phyloP scores from a whole-genome alignment of 1,140 invertebrate genomes.

The Drosophila azteca region DNA sequence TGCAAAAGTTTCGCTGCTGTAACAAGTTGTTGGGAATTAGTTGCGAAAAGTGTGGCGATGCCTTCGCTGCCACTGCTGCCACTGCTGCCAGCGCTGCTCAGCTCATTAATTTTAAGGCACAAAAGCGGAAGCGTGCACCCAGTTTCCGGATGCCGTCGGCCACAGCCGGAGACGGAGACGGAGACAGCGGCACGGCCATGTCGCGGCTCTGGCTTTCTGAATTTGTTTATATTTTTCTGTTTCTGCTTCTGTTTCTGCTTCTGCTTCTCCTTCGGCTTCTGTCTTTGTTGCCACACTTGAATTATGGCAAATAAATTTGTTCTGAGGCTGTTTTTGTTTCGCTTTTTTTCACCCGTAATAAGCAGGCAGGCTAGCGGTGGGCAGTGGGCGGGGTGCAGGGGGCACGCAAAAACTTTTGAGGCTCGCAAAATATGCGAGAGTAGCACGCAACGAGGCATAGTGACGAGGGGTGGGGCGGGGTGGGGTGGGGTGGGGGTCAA shows the following conservation, averaged over 20 bases:
- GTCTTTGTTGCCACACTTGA: conserved; percentile 62
- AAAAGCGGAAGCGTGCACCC: conserved; percentile 78
- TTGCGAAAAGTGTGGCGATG: conserved; percentile 79
- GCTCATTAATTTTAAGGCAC: conserved; percentile 79
- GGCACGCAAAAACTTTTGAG: conserved; percentile 64
- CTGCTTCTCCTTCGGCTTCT: conserved; percentile 4
- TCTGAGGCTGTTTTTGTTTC: conserved; percentile 41
- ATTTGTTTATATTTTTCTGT: conserved; percentile 37
- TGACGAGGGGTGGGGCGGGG: background rate
- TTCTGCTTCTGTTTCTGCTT: too few relatives aligned
- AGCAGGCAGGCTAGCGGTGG: conserved; percentile 27
- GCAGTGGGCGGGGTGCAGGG: too few relatives aligned
- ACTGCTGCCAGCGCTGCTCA: conserved; percentile 36
- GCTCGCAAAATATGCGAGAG: conserved; percentile 35
- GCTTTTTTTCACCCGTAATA: conserved; percentile 40
- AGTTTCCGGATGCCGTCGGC: conserved; percentile 62
- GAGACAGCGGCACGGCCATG: conserved; percentile 63
- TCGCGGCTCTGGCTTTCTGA: conserved; percentile 39
- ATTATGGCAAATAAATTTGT: conserved; percentile 68
- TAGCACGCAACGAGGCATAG: background rate
- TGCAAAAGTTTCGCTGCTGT: conserved; percentile 71
- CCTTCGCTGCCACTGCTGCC: conserved; percentile 32
- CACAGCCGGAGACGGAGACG: too few relatives aligned
- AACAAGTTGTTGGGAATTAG: conserved; percentile 79
- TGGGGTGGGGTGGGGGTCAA: background rate